phyloP scores from a whole-genome alignment of 2,888 invertebrate genomes.

The Apodemia mormo region DNA sequence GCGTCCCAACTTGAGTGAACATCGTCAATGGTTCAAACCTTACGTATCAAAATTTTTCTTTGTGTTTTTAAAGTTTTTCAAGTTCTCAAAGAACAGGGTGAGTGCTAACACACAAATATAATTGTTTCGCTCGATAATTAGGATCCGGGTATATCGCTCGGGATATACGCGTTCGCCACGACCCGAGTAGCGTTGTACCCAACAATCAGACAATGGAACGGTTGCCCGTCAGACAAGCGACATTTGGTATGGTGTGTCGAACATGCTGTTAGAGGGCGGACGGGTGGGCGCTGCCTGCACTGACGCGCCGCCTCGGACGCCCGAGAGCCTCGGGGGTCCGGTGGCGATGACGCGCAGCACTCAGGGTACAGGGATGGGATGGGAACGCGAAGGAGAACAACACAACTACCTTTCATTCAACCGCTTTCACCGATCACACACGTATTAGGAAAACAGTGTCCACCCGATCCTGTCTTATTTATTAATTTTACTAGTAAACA shows the following conservation, averaged over 20 bases:
- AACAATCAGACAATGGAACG: conserved; percentile 83
- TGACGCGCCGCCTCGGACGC: conserved; percentile 49
- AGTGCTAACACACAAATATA: too few relatives aligned
- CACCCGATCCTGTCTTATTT: conserved; percentile 62
- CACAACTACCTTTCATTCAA: conserved; percentile 46
- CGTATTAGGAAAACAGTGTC: conserved; percentile 61
- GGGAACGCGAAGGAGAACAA: conserved; percentile 45
- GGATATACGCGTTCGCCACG: conserved; percentile 80
- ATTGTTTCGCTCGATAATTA: too few relatives aligned
- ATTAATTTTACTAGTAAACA: conserved; percentile 22
- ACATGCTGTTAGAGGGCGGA: conserved; percentile 80
- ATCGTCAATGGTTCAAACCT: too few relatives aligned
- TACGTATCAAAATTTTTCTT: too few relatives aligned
- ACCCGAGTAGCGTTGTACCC: conserved; percentile 83
- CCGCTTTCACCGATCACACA: conserved; percentile 45
- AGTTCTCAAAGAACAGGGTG: too few relatives aligned
- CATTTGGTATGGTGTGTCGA: conserved; percentile 79
- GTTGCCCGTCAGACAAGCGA: conserved; percentile 83
- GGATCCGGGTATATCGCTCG: too few relatives aligned
- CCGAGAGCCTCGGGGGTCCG: conserved; percentile 44
- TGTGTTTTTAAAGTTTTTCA: too few relatives aligned
- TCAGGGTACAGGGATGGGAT: conserved; percentile 44
- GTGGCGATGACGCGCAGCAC: conserved; percentile 42
- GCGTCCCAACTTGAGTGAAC: too few relatives aligned
- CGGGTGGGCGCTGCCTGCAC: conserved; percentile 62